Base-by-base conservation (phyloP, 2,113 vertebrate genomes). In the Cromileptes altivelis region DNA sequence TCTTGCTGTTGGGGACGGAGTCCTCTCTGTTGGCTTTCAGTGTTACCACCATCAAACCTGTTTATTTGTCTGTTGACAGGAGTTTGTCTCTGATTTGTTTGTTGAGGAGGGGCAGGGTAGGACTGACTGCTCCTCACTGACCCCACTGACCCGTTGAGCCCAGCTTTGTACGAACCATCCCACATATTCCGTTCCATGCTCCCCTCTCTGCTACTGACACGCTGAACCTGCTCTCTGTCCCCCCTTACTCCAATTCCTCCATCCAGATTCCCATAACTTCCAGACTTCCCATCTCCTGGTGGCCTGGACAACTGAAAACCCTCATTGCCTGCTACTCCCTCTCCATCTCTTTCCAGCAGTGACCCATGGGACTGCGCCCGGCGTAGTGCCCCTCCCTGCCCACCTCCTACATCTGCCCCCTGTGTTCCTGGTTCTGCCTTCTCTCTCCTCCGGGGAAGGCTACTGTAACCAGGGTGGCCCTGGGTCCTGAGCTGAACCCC, bases 331-430 rank as follows among this genome's bases (percentile, higher is more conserved):
- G 23, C 70, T 4, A 60, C 89, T 71, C 49, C 81, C 52, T 85
- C 91, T 67, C 75, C 87, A 7, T 95, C 95, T 25, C 91, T 87
- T 33, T 95, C 87, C 19, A 96, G 87, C 68, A 99, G 88, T 0
- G 96, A 97, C n/a, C 97, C 95, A 0, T 99, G 96, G 3, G 97
- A 98, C 70, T 95, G 97, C 1, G 96, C 95, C 40, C 97, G 92
- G 1, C 97, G 95, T 14, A 99, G 79, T 6, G 47, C 63, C 68
- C 78, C 95, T 81, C 52, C 93, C 71, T 76, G 78, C 13, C 78
- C 94, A 81, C 45, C 89, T 33, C 60, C 68, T 13, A 45, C 53
- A 75, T 89, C 27, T 6, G 25, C 30, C 53, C 74, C 67, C 63
- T 91, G 82, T 21, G 78, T 62, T 25, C 57, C 18, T 15, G 45